Percentiles rank a stretch among this genome's conserved stretches.
Conservation (phyloP, 2,113 vertebrate species). For the Brachypteracias leptosomus region DNA sequence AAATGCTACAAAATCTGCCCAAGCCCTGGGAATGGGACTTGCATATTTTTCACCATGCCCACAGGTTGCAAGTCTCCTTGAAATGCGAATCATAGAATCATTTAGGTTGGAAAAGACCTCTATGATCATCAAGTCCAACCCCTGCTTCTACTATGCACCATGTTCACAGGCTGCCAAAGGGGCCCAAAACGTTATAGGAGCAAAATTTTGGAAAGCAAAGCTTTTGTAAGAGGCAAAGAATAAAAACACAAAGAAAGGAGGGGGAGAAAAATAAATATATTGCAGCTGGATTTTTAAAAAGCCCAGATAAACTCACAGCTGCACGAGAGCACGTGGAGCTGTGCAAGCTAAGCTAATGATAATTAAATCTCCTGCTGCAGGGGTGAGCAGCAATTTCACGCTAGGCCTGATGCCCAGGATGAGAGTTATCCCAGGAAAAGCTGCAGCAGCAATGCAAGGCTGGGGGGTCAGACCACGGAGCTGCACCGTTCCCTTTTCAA, state of each 20-base stretch:
- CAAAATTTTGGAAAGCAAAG: background rate
- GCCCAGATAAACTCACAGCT: constrained; percentile 28
- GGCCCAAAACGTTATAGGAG: background rate
- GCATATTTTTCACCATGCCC: background rate
- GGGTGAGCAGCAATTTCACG: constrained; percentile 12
- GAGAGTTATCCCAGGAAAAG: background rate
- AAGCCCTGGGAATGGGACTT: background rate
- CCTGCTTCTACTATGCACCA: accelerated
- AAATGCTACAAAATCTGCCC: background rate
- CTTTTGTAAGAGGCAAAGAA: background rate
- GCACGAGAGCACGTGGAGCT: constrained; percentile 9
- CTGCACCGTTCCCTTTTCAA: background rate
- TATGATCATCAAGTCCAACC: too few species aligned
- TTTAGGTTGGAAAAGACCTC: too few species aligned
- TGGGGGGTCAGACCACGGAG: accelerated
- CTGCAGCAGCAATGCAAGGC: accelerated
- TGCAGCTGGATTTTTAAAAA: constrained; percentile 21
- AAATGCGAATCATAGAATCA: too few species aligned
- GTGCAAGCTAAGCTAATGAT: constrained; percentile 45
- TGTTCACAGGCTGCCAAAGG: background rate
- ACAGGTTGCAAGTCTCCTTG: background rate
- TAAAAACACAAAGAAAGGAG: background rate
- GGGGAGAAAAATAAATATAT: too few species aligned
- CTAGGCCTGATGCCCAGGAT: background rate
- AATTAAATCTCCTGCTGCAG: constrained; percentile 48